Conservation (phyloP, 2,888 invertebrate genomes). For the Lobophora halterata region DNA sequence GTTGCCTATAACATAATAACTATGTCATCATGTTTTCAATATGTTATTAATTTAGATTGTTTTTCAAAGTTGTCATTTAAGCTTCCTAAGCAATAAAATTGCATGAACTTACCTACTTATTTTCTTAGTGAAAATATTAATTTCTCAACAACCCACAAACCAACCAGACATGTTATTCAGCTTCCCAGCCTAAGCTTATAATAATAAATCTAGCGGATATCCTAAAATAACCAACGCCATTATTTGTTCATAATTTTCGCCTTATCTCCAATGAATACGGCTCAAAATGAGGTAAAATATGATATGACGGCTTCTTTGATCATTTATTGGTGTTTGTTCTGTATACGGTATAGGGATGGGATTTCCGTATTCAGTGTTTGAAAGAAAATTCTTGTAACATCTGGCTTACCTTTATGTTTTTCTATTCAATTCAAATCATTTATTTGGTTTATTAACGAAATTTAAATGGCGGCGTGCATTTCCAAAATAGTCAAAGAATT, state of each 20-base stretch:
- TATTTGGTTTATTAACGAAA: too few relatives aligned
- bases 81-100: too few relatives aligned
- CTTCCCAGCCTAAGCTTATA: constrained; percentile 47
- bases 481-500: too few relatives aligned
- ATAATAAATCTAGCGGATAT: constrained; percentile 42
- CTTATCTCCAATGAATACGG: constrained; percentile 19
- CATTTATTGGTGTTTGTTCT: constrained; percentile 46
- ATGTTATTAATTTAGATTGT: too few relatives aligned
- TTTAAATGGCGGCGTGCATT: too few relatives aligned
- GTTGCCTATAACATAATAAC: too few relatives aligned
- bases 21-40: too few relatives aligned
- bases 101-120: too few relatives aligned
- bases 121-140: too few relatives aligned
- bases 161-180: constrained; percentile 41
- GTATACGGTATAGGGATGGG: constrained; percentile 51
- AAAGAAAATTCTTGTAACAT: constrained; percentile 31
- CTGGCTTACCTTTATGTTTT: not conserved
- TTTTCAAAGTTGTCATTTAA: too few relatives aligned
- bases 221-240: constrained; percentile 26
- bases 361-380: constrained; percentile 30
- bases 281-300: constrained; percentile 19
- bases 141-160: constrained; percentile 33
- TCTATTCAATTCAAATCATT: too few relatives aligned
- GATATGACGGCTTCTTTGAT: constrained; percentile 14
- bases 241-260: constrained; percentile 1